phyloP scores from a whole-genome alignment of 1,140 invertebrate species.

The Bathynomus jamesi region DNA sequence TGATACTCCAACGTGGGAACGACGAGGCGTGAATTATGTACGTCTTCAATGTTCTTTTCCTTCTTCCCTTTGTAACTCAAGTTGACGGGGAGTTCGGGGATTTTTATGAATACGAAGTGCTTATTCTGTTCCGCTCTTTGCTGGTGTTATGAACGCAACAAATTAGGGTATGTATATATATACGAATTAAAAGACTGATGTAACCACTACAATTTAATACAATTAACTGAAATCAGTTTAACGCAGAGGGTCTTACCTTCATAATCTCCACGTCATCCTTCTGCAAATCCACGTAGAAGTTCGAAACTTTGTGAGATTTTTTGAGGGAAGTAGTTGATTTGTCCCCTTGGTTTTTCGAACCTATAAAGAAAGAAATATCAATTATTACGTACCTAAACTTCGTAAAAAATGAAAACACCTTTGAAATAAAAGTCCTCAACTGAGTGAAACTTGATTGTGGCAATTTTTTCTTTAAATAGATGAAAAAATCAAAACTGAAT shows the following conservation, averaged over 20 bases:
- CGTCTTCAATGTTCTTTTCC: constrained; percentile 95
- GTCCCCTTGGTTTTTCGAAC: background rate
- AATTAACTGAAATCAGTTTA: no score
- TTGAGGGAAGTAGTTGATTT: background rate
- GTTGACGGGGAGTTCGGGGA: constrained; percentile 87
- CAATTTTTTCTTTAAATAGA: no score
- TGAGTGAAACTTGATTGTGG: no score
- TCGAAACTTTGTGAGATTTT: constrained; percentile 54
- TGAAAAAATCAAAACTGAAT: no score
- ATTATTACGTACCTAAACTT: no score
- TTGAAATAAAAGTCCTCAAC: no score
- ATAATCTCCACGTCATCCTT: constrained; percentile 96
- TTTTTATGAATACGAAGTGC: constrained; percentile 57
- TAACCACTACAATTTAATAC: no score
- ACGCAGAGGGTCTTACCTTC: no score
- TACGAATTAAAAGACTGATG: no score
- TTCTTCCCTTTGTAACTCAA: constrained; percentile 97
- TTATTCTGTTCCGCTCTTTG: constrained; percentile 96
- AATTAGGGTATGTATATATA: no score
- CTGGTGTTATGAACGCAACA: no score
- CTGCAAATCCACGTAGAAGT: constrained; percentile 70
- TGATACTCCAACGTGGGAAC: constrained; percentile 96
- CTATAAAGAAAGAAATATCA: background rate
- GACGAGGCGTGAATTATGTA: constrained; percentile 84
- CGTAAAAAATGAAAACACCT: no score